Evolutionary conservation across 2,797 vertebrate genomes (phyloP).

Genomic region (Tarsius wallacei): DNA sequence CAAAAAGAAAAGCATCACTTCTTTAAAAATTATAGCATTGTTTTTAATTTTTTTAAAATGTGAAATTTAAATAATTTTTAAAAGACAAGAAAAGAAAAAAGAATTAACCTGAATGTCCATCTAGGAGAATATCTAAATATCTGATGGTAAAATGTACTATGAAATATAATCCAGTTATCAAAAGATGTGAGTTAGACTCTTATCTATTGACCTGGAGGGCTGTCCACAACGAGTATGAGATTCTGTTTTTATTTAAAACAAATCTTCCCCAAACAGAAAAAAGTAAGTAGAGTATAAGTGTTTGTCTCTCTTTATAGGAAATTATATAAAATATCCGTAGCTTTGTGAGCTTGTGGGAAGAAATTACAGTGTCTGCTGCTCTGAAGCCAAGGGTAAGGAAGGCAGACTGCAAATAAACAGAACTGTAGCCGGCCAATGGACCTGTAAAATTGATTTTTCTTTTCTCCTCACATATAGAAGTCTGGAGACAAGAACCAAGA

Average conservation of each 20-base stretch:
- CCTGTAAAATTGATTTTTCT: neutral
- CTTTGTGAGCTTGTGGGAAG: neutral
- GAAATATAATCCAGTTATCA: neutral
- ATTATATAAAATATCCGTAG: neutral
- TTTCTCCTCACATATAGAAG: neutral
- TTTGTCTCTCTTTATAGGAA: neutral
- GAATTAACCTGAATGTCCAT: neutral
- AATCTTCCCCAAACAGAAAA: neutral
- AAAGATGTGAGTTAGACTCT: neutral
- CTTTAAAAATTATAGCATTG: neutral
- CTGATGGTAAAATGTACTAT: neutral
- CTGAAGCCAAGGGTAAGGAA: neutral
- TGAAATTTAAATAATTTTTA: too few relatives aligned
- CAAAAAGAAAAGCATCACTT: neutral
- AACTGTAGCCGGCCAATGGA: neutral
- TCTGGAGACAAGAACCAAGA: neutral
- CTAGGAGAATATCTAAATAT: neutral
- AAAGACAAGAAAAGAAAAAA: neutral
- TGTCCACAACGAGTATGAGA: neutral
- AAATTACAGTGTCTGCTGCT: neutral
- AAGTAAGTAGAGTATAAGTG: neutral
- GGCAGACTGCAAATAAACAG: neutral
- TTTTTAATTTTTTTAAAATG: too few relatives aligned
- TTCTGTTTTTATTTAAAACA: neutral
- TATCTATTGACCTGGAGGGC: neutral